These are phyloP conservation scores for Axis porcinus DNA, from an alignment of 2,113 vertebrate genomes.

Conservation along the genomic window DNA sequence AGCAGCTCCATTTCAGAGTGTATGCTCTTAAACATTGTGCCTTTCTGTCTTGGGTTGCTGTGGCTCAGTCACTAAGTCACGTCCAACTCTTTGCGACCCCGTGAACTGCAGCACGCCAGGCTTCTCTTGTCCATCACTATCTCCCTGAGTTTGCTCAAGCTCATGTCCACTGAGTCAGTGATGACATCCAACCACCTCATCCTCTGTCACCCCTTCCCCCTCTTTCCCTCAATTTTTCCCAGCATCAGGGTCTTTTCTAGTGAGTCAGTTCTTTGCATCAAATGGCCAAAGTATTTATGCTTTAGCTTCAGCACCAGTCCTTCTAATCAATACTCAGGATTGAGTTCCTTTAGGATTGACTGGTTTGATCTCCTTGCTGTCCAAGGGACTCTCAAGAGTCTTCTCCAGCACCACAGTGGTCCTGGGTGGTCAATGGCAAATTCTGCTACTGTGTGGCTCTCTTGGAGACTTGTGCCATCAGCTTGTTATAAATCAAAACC, in stretches of 20 bases:
- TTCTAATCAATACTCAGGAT: background rate
- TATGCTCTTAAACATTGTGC: background rate
- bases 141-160: background rate
- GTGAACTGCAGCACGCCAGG: background rate
- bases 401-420: background rate
- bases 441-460: background rate
- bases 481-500: background rate
- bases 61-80: background rate
- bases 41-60: background rate
- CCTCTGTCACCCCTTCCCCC: background rate
- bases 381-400: background rate
- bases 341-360: background rate
- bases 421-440: background rate
- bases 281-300: background rate
- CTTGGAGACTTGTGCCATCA: background rate
- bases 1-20: background rate
- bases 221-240: background rate
- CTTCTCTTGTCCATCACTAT: background rate
- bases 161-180: background rate
- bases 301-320: background rate
- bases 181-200: background rate
- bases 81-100: background rate
- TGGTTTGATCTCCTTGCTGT: background rate
- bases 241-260: background rate
- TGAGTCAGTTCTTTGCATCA: background rate